Evolutionary conservation across 2,113 vertebrate species (phyloP).

Genomic region (Mobula birostris): DNA sequence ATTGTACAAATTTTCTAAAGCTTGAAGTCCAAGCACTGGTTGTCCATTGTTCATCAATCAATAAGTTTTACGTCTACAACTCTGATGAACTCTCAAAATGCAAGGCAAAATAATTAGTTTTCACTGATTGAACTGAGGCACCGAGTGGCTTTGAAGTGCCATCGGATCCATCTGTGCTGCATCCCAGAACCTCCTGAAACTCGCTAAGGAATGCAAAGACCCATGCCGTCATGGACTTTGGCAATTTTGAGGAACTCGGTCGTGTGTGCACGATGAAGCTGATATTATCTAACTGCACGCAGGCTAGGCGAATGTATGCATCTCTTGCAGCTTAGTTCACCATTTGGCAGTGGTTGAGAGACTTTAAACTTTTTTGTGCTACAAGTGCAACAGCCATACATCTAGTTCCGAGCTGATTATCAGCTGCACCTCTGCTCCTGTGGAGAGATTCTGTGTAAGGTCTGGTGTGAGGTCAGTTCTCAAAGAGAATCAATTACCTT

Average conservation of each 20-base stretch:
- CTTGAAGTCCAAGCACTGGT: background rate
- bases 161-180: background rate
- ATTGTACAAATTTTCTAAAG: background rate
- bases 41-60: background rate
- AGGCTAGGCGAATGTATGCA: too few relatives aligned
- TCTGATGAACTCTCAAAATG: background rate
- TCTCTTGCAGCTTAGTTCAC: background rate
- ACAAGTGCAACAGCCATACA: background rate
- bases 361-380: background rate
- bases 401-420: background rate
- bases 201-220: background rate
- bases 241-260: background rate
- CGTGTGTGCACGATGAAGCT: background rate
- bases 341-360: background rate
- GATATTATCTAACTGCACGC: background rate
- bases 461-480: background rate
- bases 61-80: background rate
- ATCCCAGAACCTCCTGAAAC: background rate
- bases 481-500: constrained; percentile 18
- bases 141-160: background rate
- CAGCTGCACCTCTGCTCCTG: background rate
- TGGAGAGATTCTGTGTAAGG: background rate
- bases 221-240: background rate
- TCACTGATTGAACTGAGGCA: background rate
- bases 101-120: background rate